Percentiles rank a stretch among this genome's conserved stretches.
phyloP scores from a whole-genome alignment of 92 coral and sea anemone species.

The Siderastrea radians region DNA sequence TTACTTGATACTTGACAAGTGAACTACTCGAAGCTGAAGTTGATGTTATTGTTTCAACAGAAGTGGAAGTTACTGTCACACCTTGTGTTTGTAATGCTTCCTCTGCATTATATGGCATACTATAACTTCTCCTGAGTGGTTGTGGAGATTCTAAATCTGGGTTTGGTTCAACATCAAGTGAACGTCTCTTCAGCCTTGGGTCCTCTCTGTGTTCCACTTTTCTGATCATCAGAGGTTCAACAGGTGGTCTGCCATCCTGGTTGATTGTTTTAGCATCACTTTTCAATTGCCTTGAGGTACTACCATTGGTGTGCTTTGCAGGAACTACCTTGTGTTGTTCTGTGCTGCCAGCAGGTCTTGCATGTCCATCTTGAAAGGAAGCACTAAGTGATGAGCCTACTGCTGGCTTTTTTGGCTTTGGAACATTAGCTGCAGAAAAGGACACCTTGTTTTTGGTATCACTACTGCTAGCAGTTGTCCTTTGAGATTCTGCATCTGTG shows the following conservation, averaged over 20 bases:
- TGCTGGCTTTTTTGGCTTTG: neutral
- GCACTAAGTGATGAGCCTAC: neutral
- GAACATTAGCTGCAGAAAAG: neutral
- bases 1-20: conserved; percentile 6
- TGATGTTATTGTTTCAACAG: neutral
- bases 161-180: conserved; percentile 2
- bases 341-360: conserved; percentile 5
- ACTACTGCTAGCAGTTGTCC: neutral
- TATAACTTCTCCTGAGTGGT: neutral
- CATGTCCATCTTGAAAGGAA: neutral
- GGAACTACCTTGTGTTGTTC: neutral
- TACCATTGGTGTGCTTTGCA: neutral
- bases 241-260: neutral
- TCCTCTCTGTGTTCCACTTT: conserved; percentile 42
- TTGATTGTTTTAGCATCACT: neutral
- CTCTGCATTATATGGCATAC: conserved; percentile 36
- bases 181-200: conserved; percentile 24
- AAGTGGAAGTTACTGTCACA: neutral
- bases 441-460: neutral
- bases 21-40: neutral
- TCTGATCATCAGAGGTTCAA: neutral
- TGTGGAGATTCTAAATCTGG: neutral
- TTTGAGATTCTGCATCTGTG: conserved; percentile 2
- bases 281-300: neutral
- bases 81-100: conserved; percentile 14